Base-by-base conservation (phyloP, 2,888 invertebrate genomes). In the Synergus gifuensis region DNA sequence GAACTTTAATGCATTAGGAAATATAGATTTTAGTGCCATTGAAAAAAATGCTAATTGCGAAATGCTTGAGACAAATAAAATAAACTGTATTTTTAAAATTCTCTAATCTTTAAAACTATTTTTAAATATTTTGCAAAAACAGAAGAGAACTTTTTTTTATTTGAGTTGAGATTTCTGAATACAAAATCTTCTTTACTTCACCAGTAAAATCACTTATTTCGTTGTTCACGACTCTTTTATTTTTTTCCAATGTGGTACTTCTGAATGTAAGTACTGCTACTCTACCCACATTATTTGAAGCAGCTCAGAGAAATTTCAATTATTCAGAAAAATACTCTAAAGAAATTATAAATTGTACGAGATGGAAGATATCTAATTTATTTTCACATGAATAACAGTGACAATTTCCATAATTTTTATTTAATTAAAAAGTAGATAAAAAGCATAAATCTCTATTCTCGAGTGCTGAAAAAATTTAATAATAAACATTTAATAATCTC, bases 1-100 rank as follows among this genome's bases (percentile, higher is more conserved):
- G 63, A 12, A n/a, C 66, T 67, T 67, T 22, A 67, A 44, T 67
- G 66, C 46, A 46, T 28, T 67, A 22, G 46, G 14, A 28, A 67
- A 18, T 67, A 4, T 4, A 46, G 5, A 46, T 42, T 22, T 42
- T 64, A 46, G 22, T 18, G 14, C 2, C 12, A 18, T 44, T 44
- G 22, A 22, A 44, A 44, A 44, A 44, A 44, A 67, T 67, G 42
- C 22, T 44, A 67, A 67, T 67, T 9, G 14, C 22, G 44, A 67
- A 66, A 67, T 18, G 18, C 44, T 67, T 22, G 7, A 67, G 18
- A 67, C 8, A 16, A 7, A 49, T 49, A 5, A 7, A 7, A 16
- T 7, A 49, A 16, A 49, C 7, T 49, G 16, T n/a, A 7, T 7
- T 49, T 49, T 49, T 36, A 36, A 36, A 16, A 49, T 16, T 49